Evolutionary conservation across 2,888 invertebrate species (phyloP).

Genomic region (Julus scanicus): DNA sequence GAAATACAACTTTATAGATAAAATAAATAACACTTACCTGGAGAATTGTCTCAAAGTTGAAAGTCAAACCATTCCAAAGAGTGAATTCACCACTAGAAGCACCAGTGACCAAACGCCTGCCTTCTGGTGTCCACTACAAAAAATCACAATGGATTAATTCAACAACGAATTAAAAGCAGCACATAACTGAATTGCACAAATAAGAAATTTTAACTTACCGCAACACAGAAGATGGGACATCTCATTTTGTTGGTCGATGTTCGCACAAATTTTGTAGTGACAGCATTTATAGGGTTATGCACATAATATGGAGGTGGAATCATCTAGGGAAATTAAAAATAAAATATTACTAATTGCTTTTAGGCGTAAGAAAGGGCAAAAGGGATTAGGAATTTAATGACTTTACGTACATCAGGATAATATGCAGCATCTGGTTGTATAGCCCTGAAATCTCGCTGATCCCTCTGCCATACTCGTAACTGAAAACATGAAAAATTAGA

Average conservation of each 20-base stretch:
- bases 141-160: not conserved
- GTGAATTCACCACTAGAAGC: conserved; percentile 99
- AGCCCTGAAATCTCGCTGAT: conserved; percentile 86
- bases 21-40: conserved; percentile 78
- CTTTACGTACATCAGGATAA: conserved; percentile 76
- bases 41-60: conserved; percentile 99
- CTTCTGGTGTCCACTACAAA: conserved; percentile 97
- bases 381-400: not conserved
- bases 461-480: conserved; percentile 95
- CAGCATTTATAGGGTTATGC: conserved; percentile 96
- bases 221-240: conserved; percentile 98
- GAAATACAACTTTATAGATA: not conserved
- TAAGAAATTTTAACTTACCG: conserved; percentile 68
- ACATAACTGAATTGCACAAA: not conserved
- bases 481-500: conserved; percentile 64
- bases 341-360: not conserved
- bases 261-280: conserved; percentile 91
- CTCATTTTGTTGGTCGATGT: conserved; percentile 99
- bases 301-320: conserved; percentile 93
- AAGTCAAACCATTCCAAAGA: conserved; percentile 99
- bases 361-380: not conserved
- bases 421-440: conserved; percentile 96
- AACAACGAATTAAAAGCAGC: not conserved
- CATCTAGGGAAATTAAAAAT: conserved; percentile 67
- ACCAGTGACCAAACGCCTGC: conserved; percentile 95